Conservation (phyloP, 2,888 invertebrate species). For the Periphyllus acericola region DNA sequence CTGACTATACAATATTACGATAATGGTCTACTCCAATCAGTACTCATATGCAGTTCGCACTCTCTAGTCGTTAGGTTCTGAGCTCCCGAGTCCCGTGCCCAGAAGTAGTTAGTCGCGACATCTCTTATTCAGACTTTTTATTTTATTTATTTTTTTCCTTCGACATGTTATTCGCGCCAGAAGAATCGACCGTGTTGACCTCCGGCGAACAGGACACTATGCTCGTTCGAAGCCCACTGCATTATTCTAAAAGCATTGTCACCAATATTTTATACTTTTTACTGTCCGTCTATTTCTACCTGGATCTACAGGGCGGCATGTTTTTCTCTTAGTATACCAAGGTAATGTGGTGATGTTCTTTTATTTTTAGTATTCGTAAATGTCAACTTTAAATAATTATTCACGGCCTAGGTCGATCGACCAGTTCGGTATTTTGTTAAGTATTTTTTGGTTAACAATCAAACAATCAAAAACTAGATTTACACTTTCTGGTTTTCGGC, state of each 20-base stretch:
- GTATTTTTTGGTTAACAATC: no score
- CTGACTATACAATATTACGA: not conserved
- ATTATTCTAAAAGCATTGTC: slow-evolving; percentile 38
- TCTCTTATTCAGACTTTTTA: not conserved
- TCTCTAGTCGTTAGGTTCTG: not conserved
- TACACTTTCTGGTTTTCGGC: not conserved
- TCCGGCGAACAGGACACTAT: not conserved
- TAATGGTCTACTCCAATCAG: not conserved
- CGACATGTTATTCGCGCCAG: not conserved
- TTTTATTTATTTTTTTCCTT: not conserved
- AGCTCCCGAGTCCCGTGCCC: not conserved
- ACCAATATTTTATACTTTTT: slow-evolving; percentile 50
- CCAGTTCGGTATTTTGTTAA: no score
- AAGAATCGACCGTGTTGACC: slow-evolving; percentile 35
- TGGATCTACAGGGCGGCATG: slow-evolving; percentile 56
- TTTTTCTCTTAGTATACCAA: slow-evolving; percentile 42
- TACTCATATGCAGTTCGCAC: not conserved
- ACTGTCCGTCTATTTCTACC: slow-evolving; percentile 53
- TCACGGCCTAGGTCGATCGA: no score
- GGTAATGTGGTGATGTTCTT: not conserved
- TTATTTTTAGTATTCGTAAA: not conserved
- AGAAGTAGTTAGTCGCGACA: not conserved
- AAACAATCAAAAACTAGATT: not conserved
- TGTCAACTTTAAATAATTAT: no score
- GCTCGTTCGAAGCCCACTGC: slow-evolving; percentile 18